These are phyloP conservation scores for Hydrophis major DNA, from an alignment of 2,797 vertebrate species.

Conservation along the genomic window DNA sequence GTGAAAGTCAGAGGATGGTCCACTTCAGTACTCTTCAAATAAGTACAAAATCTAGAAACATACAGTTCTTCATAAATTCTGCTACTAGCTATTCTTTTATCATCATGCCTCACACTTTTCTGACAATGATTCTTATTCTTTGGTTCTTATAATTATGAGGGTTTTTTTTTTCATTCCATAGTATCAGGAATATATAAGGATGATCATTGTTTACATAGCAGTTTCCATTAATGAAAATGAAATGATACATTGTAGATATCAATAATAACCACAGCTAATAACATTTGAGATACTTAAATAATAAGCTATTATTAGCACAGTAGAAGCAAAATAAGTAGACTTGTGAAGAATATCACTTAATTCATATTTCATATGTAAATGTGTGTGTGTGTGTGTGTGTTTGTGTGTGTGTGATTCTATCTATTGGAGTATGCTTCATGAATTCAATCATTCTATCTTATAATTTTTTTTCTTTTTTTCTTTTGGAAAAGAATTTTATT, in stretches of 20 bases:
- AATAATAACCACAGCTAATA: not conserved
- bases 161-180: not conserved
- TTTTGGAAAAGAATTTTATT: too few species aligned
- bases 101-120: not conserved
- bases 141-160: not conserved
- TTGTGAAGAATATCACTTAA: not conserved
- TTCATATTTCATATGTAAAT: not conserved
- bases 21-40: not conserved
- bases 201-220: not conserved
- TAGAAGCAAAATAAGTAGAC: not conserved
- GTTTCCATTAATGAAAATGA: not conserved
- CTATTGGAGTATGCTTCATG: not conserved
- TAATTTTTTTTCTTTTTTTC: not conserved
- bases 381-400: rapidly evolving
- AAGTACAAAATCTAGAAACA: not conserved
- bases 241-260: not conserved
- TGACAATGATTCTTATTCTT: not conserved
- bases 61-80: not conserved
- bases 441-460: not conserved
- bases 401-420: not conserved
- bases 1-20: not conserved
- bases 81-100: not conserved
- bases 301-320: not conserved
- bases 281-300: not conserved
- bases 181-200: not conserved